These are phyloP conservation scores for Patella pellucida DNA, from an alignment of 2,888 invertebrate species.

Conservation along the genomic window DNA sequence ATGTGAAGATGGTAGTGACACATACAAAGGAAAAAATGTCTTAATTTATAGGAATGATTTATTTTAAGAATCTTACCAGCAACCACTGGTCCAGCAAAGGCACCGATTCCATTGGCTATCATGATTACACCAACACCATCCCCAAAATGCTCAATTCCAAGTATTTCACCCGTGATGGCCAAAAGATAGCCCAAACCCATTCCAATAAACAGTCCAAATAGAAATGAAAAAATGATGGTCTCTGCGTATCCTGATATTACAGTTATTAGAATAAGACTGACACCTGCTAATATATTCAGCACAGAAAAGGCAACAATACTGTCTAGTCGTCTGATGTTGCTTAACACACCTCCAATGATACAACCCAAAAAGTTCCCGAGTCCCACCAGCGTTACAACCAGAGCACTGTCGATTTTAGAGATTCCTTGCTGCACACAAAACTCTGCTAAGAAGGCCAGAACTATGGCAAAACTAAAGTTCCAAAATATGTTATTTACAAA, in stretches of 20 bases:
- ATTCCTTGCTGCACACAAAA: constrained; percentile 44
- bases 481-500: constrained; percentile 24
- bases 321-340: constrained; percentile 43
- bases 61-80: constrained; percentile 40
- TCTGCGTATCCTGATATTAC: neutral
- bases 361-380: constrained; percentile 50
- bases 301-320: constrained; percentile 41
- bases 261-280: constrained; percentile 32
- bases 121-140: constrained; percentile 56
- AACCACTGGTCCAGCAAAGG: constrained; percentile 46
- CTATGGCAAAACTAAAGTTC: constrained; percentile 30
- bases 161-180: constrained; percentile 49
- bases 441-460: constrained; percentile 46
- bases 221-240: constrained; percentile 21
- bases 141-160: constrained; percentile 44
- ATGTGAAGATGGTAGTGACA: too few relatives aligned
- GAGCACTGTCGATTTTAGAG: constrained; percentile 38
- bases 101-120: constrained; percentile 56
- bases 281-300: constrained; percentile 42
- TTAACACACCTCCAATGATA: constrained; percentile 47
- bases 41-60: too few relatives aligned
- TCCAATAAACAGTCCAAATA: constrained; percentile 50
- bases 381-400: constrained; percentile 41
- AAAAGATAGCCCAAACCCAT: constrained; percentile 50
- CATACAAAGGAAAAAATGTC: too few relatives aligned